Conservation (phyloP, 2,797 vertebrate genomes). For the Anguilla marmorata region DNA sequence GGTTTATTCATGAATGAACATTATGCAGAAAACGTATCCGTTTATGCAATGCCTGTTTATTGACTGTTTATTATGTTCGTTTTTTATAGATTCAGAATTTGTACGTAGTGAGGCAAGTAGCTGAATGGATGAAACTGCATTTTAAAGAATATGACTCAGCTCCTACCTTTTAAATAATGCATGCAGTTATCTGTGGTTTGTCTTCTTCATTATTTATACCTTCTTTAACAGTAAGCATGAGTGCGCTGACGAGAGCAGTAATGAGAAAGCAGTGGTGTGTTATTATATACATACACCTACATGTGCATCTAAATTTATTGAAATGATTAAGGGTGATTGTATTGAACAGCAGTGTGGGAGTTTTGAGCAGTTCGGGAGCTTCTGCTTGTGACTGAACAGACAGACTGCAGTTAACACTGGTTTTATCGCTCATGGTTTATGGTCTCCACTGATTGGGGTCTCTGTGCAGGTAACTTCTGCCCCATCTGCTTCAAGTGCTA, state of each 20-base stretch:
- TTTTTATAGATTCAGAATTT: background rate
- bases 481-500: constrained; percentile 85
- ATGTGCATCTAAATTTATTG: background rate
- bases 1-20: background rate
- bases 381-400: background rate
- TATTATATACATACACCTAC: background rate
- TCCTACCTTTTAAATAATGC: background rate
- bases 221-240: background rate
- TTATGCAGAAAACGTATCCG: background rate
- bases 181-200: background rate
- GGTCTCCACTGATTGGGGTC: background rate
- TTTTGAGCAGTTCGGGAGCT: background rate
- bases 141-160: background rate
- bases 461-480: constrained; percentile 81
- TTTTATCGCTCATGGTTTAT: background rate
- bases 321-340: background rate
- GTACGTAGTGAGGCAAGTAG: background rate
- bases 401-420: background rate
- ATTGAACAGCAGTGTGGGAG: background rate
- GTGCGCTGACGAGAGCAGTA: background rate
- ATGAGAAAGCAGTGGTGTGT: background rate
- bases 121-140: background rate
- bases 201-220: background rate
- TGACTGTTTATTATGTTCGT: background rate
- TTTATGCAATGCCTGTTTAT: background rate